Percentiles rank a stretch among this genome's conserved stretches.
These are phyloP conservation scores for Drosophila quasianomalipes DNA, from an alignment of 2,888 invertebrate species.

Conservation along the genomic window DNA sequence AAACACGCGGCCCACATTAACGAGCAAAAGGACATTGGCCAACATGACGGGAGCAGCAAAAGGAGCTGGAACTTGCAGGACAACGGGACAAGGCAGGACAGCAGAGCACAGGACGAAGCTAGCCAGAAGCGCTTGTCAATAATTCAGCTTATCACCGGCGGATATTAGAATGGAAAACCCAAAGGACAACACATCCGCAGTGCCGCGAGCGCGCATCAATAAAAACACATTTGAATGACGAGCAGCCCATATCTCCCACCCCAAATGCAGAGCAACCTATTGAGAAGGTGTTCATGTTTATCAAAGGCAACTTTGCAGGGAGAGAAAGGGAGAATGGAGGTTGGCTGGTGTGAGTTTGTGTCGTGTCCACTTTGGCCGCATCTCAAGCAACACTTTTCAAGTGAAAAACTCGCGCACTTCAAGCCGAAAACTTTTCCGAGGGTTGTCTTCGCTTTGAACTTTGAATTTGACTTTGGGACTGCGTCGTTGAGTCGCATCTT, in stretches of 20 bases:
- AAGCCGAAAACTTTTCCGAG: constrained; percentile 59
- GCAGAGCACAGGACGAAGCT: constrained; percentile 26
- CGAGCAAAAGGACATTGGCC: constrained; percentile 51
- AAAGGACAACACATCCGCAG: constrained; percentile 80
- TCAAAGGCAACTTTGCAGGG: constrained; percentile 34
- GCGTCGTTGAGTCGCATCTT: constrained; percentile 51
- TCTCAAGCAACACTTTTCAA: constrained; percentile 68
- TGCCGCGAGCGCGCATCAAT: constrained; percentile 70
- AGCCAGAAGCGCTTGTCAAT: constrained; percentile 69
- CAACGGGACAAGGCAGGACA: constrained; percentile 42
- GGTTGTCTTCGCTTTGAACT: constrained; percentile 61
- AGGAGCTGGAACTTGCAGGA: constrained; percentile 13
- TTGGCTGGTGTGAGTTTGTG: background rate
- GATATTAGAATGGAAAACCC: constrained; percentile 82
- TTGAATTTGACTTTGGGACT: constrained; percentile 51
- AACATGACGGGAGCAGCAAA: constrained; percentile 23
- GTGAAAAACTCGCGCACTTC: constrained; percentile 68
- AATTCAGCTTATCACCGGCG: constrained; percentile 85
- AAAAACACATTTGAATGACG: constrained; percentile 75
- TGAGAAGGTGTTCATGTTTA: constrained; percentile 78
- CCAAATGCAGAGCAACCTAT: constrained; percentile 26
- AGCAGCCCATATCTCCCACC: background rate
- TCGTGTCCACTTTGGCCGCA: constrained; percentile 59
- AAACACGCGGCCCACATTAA: constrained; percentile 50
- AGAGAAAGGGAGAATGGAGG: constrained; percentile 7